A percentile compares a stretch with the other conserved stretches of the same genome.
Evolutionary conservation across 2,888 invertebrate species (phyloP).

Genomic region (Bellardia pandia): DNA sequence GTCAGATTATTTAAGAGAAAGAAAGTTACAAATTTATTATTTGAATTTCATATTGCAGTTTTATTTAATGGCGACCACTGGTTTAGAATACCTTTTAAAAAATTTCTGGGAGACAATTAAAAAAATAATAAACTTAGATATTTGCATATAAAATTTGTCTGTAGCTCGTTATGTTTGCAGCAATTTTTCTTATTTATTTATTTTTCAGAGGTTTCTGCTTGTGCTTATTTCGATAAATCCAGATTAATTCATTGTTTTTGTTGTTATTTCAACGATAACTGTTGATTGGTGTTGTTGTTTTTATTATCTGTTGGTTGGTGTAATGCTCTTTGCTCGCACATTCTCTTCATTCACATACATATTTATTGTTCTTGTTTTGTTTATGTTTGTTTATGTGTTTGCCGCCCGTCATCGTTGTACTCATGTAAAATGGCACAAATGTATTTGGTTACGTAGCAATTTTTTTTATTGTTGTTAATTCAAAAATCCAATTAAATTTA

Average conservation of each 20-base stretch:
- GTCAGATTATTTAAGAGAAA: too few relatives aligned
- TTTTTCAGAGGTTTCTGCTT: slow-evolving; percentile 34
- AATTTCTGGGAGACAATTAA: too few relatives aligned
- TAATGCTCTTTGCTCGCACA: slow-evolving; percentile 43
- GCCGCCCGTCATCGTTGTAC: slow-evolving; percentile 28
- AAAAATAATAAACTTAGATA: too few relatives aligned
- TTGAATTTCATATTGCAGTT: too few relatives aligned
- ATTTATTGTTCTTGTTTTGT: background rate
- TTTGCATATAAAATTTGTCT: background rate
- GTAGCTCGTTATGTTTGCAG: background rate
- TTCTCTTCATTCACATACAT: background rate
- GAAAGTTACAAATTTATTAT: too few relatives aligned
- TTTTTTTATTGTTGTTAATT: slow-evolving; percentile 67
- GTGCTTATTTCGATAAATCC: slow-evolving; percentile 70
- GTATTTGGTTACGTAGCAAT: slow-evolving; percentile 66
- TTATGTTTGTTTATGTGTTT: background rate
- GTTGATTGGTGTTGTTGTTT: slow-evolving; percentile 61
- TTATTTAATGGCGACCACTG: too few relatives aligned
- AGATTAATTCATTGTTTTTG: slow-evolving; percentile 73
- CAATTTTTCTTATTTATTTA: slow-evolving; percentile 20
- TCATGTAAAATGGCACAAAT: slow-evolving; percentile 62
- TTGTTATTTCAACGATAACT: slow-evolving; percentile 74
- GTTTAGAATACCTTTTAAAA: too few relatives aligned
- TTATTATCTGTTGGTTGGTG: slow-evolving; percentile 40
- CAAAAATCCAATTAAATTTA: slow-evolving; percentile 77